Percentiles rank a stretch among this genome's conserved stretches.
Conservation (phyloP, 2,797 vertebrate species). For the Neoniphon sammara region DNA sequence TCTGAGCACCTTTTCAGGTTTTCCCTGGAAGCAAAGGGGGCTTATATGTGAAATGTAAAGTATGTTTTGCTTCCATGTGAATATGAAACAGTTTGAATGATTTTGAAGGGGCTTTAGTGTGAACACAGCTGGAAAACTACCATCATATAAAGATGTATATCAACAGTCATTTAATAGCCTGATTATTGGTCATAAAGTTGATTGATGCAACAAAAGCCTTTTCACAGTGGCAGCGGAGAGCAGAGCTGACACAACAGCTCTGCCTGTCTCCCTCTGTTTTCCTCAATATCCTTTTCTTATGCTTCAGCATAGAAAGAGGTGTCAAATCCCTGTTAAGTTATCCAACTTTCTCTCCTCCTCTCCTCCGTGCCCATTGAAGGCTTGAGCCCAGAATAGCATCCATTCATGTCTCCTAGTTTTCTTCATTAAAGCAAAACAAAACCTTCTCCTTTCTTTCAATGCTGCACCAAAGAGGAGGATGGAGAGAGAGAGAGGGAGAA, state of each 20-base stretch:
- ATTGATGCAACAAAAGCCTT: constrained; percentile 28
- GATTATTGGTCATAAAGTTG: constrained; percentile 28
- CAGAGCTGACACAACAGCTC: constrained; percentile 38
- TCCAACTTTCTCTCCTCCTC: constrained; percentile 31
- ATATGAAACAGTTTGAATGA: constrained; percentile 2
- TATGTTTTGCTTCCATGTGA: neutral
- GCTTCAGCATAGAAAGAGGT: constrained; percentile 35
- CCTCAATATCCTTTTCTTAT: constrained; percentile 41
- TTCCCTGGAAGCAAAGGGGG: neutral
- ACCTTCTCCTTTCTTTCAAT: constrained; percentile 4
- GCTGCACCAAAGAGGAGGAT: constrained; percentile 36
- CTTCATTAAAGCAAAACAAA: constrained; percentile 61
- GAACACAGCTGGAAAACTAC: neutral
- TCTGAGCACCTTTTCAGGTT: constrained; percentile 12
- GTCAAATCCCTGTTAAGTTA: constrained; percentile 47
- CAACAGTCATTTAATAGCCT: constrained; percentile 42
- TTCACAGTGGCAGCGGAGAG: constrained; percentile 10
- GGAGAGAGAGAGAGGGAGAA: constrained; percentile 29
- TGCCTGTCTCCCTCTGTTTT: neutral
- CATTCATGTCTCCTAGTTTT: constrained; percentile 57
- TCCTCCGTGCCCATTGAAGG: constrained; percentile 26
- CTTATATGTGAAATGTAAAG: constrained; percentile 22
- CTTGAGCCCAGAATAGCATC: constrained; percentile 65
- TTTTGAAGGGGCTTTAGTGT: constrained; percentile 19
- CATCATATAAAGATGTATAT: constrained; percentile 34